Base-by-base conservation (phyloP, 2,888 invertebrate genomes). In the Liposcelis brunnea region DNA sequence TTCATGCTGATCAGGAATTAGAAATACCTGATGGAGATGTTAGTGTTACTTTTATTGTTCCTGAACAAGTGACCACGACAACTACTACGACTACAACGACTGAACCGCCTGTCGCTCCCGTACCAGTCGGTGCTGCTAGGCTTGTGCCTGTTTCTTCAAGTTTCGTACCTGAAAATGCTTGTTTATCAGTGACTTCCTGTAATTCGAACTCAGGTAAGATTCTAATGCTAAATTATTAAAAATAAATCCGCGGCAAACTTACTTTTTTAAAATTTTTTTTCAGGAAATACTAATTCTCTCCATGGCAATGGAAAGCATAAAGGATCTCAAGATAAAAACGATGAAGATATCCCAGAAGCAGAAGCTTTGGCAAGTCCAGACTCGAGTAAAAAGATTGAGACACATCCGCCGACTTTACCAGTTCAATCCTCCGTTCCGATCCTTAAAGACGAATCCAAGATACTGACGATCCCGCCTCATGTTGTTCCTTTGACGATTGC, bases 1-100 rank as follows among this genome's bases (percentile, higher is more conserved):
- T 84, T 0, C 80, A 82, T 55, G 74, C 74, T 3, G 72, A 77
- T 50, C 73, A 70, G 16, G 74, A 78, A 49, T 60, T 83, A 37
- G 64, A 70, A 47, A 71, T 83, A 44, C 60, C 66, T 5, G 65
- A 71, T 38, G 61, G 62, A 7, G 66, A 69, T 53, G 67, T 78
- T 16, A 63, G 58, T 38, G 54, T 70, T 6, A 56, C 56, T 33
- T 61, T 62, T 51, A 55, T 59, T 26, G 58, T 55, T 36, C 52
- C 53, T 5, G 57, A 58, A 32, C 58, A 5, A 10, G 5, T 42
- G 16, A 31, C 38, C 38, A 42, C 45, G 32, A 36, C 48, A 1
- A 14, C 34, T 37, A 44, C 38, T 5, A 43, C 35, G 35, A 32
- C 54, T 21, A 52, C 55, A 36, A 53, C 56, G 7, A 53, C 55